Percentiles rank a stretch among this genome's conserved stretches.
These are phyloP conservation scores for Amphipoea lucens DNA, from an alignment of 2,888 invertebrate genomes.

Conservation along the genomic window DNA sequence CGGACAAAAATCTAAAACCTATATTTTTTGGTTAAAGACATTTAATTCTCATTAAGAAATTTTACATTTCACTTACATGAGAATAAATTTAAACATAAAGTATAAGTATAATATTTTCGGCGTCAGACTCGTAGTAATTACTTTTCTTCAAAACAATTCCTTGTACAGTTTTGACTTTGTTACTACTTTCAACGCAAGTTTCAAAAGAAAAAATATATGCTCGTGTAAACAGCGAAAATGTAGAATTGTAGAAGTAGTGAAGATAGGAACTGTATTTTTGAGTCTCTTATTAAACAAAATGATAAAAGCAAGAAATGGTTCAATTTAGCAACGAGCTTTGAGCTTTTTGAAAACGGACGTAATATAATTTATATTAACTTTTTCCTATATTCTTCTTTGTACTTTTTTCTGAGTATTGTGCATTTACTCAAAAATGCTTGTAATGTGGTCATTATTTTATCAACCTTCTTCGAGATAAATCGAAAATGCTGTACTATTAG, in stretches of 20 bases:
- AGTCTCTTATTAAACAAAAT: background rate
- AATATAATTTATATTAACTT: constrained; percentile 8
- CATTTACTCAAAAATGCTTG: too few relatives aligned
- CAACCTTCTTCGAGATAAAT: too few relatives aligned
- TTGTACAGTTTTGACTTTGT: background rate
- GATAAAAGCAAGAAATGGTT: background rate
- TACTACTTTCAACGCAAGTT: background rate
- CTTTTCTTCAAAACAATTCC: too few relatives aligned
- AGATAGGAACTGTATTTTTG: too few relatives aligned
- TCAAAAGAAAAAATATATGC: background rate
- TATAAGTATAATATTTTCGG: too few relatives aligned
- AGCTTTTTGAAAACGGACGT: background rate
- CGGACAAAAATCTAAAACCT: background rate
- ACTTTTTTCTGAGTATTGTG: too few relatives aligned
- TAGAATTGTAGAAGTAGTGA: background rate
- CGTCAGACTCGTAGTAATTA: too few relatives aligned
- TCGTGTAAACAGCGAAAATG: background rate
- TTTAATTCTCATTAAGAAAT: too few relatives aligned
- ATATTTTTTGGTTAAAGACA: background rate
- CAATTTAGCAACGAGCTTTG: background rate
- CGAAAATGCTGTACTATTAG: too few relatives aligned
- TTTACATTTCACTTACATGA: too few relatives aligned
- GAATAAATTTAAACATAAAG: too few relatives aligned
- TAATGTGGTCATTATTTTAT: too few relatives aligned
- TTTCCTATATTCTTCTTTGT: background rate